Conservation (phyloP, 30 jellyfish, hydroid and myxozoan species). For the Pseudorhiza aurosa region DNA sequence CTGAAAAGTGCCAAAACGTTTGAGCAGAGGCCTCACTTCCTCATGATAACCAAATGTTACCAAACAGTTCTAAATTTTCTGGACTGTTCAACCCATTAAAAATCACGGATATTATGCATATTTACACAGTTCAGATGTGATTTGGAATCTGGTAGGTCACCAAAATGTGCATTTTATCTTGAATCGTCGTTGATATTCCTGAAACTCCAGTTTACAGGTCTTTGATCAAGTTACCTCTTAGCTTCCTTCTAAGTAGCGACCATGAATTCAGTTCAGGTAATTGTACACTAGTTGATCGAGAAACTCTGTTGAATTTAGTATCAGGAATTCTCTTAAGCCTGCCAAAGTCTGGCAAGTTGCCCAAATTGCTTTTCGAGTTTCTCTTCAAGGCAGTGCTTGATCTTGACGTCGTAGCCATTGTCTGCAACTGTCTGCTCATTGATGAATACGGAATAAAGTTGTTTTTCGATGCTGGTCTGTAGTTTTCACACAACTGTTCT, state of each 20-base stretch:
- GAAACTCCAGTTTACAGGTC: background rate
- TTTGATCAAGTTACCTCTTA: background rate
- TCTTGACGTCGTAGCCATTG: slow-evolving; percentile 7
- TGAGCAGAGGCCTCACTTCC: too few relatives aligned
- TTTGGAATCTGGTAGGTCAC: background rate
- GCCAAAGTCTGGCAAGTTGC: slow-evolving; percentile 48
- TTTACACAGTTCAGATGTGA: background rate
- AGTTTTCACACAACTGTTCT: slow-evolving; percentile 50
- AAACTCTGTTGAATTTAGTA: slow-evolving; percentile 3
- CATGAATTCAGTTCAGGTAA: slow-evolving; percentile 63
- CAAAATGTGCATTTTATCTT: too few relatives aligned
- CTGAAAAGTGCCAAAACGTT: too few relatives aligned
- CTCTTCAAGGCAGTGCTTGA: slow-evolving; percentile 9
- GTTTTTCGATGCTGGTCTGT: slow-evolving; percentile 67
- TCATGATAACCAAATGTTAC: too few relatives aligned
- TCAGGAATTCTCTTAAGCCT: slow-evolving; percentile 17
- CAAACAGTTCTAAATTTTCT: too few relatives aligned
- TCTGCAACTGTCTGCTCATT: slow-evolving; percentile 8
- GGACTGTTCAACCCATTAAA: too few relatives aligned
- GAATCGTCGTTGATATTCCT: background rate
- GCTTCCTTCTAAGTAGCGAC: slow-evolving; percentile 32
- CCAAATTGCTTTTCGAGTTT: slow-evolving; percentile 3
- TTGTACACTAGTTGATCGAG: slow-evolving; percentile 62
- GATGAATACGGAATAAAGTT: slow-evolving; percentile 46
- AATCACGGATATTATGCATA: background rate